Evolutionary conservation across 35 echinoderm and acorn worm species (phyloP).

Genomic region (Apostichopus parvimensis): DNA sequence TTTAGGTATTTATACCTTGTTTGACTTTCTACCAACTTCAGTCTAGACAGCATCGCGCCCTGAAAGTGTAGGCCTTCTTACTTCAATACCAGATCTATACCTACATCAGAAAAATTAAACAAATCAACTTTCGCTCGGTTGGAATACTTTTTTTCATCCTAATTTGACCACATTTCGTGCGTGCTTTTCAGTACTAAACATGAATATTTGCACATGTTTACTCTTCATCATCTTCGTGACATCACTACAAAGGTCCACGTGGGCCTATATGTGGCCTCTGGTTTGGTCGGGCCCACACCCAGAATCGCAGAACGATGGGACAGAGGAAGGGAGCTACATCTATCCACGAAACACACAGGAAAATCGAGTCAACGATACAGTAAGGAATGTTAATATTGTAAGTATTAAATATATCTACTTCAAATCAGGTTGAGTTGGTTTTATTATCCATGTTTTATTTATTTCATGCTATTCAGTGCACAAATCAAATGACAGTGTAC

Average conservation of each 20-base stretch:
- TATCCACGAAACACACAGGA: constrained; percentile 43
- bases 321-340: background rate
- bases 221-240: background rate
- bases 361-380: constrained; percentile 21
- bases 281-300: constrained; percentile 45
- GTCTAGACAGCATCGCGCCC: background rate
- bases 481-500: too few relatives aligned
- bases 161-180: background rate
- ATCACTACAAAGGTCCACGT: background rate
- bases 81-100: too few relatives aligned
- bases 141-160: background rate
- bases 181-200: background rate
- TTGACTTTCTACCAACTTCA: background rate
- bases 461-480: too few relatives aligned
- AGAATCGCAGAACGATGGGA: background rate
- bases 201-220: background rate
- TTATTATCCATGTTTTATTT: too few relatives aligned
- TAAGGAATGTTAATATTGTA: background rate
- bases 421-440: too few relatives aligned
- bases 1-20: background rate
- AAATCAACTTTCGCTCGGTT: background rate
- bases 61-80: too few relatives aligned
- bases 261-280: constrained; percentile 52
- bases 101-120: too few relatives aligned
- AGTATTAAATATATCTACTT: too few relatives aligned